These are phyloP conservation scores for Australoheros scitulus DNA, from an alignment of 2,113 vertebrate genomes.

Conservation along the genomic window DNA sequence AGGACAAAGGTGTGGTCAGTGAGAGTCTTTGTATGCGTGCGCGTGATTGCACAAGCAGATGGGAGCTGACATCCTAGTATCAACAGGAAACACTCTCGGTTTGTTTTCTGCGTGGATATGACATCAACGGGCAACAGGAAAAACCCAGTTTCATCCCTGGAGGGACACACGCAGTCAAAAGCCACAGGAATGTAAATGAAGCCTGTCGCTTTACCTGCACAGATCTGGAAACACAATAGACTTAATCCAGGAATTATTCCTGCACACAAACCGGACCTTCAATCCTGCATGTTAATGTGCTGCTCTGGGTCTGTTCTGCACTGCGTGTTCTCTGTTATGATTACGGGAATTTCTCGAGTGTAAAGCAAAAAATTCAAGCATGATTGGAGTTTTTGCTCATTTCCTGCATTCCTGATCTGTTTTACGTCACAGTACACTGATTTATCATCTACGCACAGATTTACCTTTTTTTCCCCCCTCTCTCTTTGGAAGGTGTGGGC, in stretches of 20 bases:
- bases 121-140: conserved; percentile 64
- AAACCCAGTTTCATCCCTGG: conserved; percentile 23
- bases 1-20: conserved; percentile 61
- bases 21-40: conserved; percentile 13
- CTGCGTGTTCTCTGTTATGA: not conserved
- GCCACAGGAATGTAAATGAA: conserved; percentile 45
- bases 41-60: conserved; percentile 60
- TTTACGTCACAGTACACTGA: not conserved
- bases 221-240: conserved; percentile 48
- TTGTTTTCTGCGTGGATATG: conserved; percentile 58
- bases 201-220: conserved; percentile 35
- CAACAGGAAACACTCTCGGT: conserved; percentile 69
- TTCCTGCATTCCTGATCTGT: conserved; percentile 37
- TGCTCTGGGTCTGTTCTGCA: not conserved
- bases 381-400: not conserved
- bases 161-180: not conserved
- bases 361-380: not conserved
- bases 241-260: conserved; percentile 19
- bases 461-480: not conserved
- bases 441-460: not conserved
- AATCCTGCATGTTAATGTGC: conserved; percentile 11
- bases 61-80: conserved; percentile 56
- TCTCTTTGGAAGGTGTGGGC: not conserved
- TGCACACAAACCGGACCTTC: not conserved
- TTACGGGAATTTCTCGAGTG: not conserved